Percentiles rank a stretch among this genome's conserved stretches.
Evolutionary conservation across 2,888 invertebrate genomes (phyloP).

Genomic region (Drosophila mulleri): DNA sequence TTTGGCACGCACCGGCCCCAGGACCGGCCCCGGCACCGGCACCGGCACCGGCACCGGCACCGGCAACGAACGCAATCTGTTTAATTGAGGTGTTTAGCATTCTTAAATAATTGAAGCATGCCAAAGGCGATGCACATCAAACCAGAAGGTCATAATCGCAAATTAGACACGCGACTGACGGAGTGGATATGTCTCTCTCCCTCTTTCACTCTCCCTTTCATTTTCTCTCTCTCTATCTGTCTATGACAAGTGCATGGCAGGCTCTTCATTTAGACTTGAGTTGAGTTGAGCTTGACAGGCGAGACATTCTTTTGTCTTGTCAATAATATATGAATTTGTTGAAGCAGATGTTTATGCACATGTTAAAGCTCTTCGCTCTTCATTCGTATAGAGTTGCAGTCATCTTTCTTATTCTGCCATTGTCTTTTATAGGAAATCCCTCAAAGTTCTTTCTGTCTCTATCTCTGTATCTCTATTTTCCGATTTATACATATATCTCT

Average conservation of each 20-base stretch:
- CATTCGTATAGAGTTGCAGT: neutral
- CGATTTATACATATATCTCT: neutral
- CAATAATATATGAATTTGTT: neutral
- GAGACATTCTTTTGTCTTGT: conserved; percentile 5
- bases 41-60: conserved; percentile 47
- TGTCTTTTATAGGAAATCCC: too few relatives aligned
- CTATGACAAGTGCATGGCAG: conserved; percentile 42
- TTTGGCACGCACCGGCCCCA: conserved; percentile 60
- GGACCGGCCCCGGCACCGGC: conserved; percentile 51
- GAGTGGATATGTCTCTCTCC: conserved; percentile 30
- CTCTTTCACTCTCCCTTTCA: neutral
- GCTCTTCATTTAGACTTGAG: conserved; percentile 1
- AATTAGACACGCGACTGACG: conserved; percentile 70
- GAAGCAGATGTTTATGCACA: too few relatives aligned
- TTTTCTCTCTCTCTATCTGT: neutral
- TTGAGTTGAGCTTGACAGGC: neutral
- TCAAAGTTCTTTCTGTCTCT: too few relatives aligned
- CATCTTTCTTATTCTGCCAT: neutral
- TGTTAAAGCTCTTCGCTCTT: neutral
- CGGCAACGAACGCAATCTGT: conserved; percentile 60
- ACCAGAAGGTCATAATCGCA: conserved; percentile 69
- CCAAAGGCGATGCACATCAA: conserved; percentile 39
- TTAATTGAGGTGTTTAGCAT: conserved; percentile 75
- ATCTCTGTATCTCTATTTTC: too few relatives aligned
- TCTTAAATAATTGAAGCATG: conserved; percentile 65